phyloP scores from a whole-genome alignment of 2,888 invertebrate species.

The Prenolepis imparis region DNA sequence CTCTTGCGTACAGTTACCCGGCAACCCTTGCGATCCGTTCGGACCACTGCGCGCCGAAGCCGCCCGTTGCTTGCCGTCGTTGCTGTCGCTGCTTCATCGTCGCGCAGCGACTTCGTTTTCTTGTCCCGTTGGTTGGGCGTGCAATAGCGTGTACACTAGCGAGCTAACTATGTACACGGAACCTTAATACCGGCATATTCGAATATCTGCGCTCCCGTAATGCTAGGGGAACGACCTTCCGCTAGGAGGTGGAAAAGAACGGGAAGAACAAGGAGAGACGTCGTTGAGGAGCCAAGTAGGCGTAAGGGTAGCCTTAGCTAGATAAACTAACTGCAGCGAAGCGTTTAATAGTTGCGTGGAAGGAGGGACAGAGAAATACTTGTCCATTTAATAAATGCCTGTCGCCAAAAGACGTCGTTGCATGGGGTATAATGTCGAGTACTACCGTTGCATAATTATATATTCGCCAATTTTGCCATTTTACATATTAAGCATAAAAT shows the following conservation, averaged over 20 bases:
- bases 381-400: not conserved
- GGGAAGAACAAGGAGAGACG: conserved; percentile 3
- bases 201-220: conserved; percentile 65
- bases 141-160: conserved; percentile 36
- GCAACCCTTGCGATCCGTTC: conserved; percentile 66
- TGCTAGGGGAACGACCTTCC: conserved; percentile 69
- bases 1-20: conserved; percentile 73
- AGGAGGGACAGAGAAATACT: conserved; percentile 34
- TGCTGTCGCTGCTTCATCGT: conserved; percentile 5
- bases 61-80: conserved; percentile 10
- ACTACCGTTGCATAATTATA: not conserved
- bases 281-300: conserved; percentile 32
- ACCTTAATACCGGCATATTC: conserved; percentile 74
- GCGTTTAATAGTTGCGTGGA: conserved; percentile 47
- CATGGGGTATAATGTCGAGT: not conserved
- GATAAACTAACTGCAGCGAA: conserved; percentile 15
- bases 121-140: conserved; percentile 37
- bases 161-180: conserved; percentile 66
- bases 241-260: conserved; percentile 16
- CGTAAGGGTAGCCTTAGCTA: conserved; percentile 17
- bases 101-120: conserved; percentile 66
- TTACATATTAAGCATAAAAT: not conserved
- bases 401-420: not conserved
- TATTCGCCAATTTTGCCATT: not conserved
- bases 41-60: conserved; percentile 57